Conservation (phyloP, 2,888 invertebrate genomes). For the Acronicta alni region DNA sequence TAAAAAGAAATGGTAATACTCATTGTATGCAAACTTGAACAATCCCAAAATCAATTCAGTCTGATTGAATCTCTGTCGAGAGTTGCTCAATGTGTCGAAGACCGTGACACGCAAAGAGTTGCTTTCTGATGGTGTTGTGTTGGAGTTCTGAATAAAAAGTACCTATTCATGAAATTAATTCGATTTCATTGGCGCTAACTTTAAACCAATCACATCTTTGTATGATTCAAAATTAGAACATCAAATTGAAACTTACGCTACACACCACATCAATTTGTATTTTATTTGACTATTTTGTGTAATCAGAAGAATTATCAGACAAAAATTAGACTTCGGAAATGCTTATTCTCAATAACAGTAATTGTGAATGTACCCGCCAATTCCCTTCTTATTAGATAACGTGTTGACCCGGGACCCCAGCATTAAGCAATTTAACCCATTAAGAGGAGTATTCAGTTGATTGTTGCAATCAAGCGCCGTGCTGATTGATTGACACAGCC, state of each 20-base stretch:
- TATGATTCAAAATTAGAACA: not conserved
- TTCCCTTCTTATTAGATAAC: conserved; percentile 76
- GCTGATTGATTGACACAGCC: conserved; percentile 55
- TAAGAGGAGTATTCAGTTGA: conserved; percentile 61
- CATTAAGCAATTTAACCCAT: conserved; percentile 81
- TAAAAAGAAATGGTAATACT: conserved; percentile 39
- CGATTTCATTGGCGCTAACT: not conserved
- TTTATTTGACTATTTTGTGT: no score
- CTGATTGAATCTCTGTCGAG: conserved; percentile 33
- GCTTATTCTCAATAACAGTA: conserved; percentile 25
- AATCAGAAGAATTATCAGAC: not conserved
- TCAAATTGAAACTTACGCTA: no score
- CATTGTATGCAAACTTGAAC: conserved; percentile 56
- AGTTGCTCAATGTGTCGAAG: conserved; percentile 42
- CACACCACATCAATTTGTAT: not conserved
- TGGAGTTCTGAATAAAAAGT: not conserved
- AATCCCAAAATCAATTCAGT: conserved; percentile 44
- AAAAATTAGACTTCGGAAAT: conserved; percentile 2
- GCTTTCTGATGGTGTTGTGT: conserved; percentile 4
- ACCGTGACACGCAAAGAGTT: conserved; percentile 34
- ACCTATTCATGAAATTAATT: not conserved
- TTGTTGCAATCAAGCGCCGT: conserved; percentile 63
- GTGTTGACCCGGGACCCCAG: conserved; percentile 75
- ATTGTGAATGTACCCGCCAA: conserved; percentile 57
- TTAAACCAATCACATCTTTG: not conserved